Base-by-base conservation (phyloP, 2,888 invertebrate genomes). In the Netelia virgata region DNA sequence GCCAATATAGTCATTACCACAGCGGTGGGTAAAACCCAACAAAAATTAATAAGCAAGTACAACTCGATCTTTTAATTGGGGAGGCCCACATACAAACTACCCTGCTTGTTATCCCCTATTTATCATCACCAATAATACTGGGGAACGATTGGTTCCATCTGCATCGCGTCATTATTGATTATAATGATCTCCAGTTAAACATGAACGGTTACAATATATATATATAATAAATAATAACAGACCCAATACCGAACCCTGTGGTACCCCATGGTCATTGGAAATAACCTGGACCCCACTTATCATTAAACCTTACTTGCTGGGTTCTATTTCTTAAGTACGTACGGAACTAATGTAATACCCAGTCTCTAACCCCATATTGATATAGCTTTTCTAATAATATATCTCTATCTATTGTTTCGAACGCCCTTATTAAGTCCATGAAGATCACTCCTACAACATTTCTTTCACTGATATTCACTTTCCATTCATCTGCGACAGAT, bases 371-470 rank as follows among this genome's bases (percentile, higher is more conserved):
- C 50, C 83, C 83, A 18, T 63, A 61, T 43, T 70, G 3, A 1
- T 16, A 1, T 36, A 83, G 8, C 64, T 55, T 73, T 28, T 74
- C 43, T 85, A 63, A 16, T 20, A 57, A 57, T 57, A 57, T 57
- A 1, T 16, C 16, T 20, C 57, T 57, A 10, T 57, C 57, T 11
- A 86, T 55, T 16, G 85, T 86, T 72, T 85, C 85, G 77, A 87
- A 86, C 9, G 86, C 87, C 28, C 87, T 59, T 53, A 80, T 85
- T 41, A 84, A 57, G 47, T 87, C 86, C 47, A 87, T 63, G 73
- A 87, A 87, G 2, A 82, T 36, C 11, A 61, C 75, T 20, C 84
- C 84, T 80, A 61, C 74, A 53, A 18, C 66, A 18, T 53, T 74
- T 78, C 57, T 74, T 86, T 85, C 82, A 86, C 36, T 83, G 63